phyloP scores from a whole-genome alignment of 2,797 vertebrate genomes.

The Gouania willdenowi region DNA sequence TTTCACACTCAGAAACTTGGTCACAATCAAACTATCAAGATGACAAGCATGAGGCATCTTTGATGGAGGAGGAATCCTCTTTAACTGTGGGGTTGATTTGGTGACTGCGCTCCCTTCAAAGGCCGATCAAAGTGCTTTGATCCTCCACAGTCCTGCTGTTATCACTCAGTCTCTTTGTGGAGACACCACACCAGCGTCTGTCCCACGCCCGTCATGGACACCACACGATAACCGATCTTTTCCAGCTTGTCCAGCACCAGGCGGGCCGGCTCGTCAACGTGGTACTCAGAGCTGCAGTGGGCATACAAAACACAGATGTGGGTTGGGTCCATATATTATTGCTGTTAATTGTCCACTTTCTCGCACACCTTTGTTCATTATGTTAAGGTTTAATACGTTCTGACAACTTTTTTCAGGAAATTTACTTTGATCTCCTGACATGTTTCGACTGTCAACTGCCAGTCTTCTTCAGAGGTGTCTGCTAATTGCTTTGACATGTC shows the following conservation, averaged over 20 bases:
- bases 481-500: no score
- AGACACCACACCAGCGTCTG: slow-evolving; percentile 98
- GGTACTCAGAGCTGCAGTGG: slow-evolving; percentile 90
- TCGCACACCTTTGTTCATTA: slow-evolving; percentile 66
- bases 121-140: background rate
- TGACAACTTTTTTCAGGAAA: no score
- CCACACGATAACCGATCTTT: slow-evolving; percentile 82
- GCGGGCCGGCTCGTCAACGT: slow-evolving; percentile 86
- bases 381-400: no score
- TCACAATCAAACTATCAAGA: no score
- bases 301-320: slow-evolving; percentile 52
- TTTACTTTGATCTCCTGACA: no score
- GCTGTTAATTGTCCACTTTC: slow-evolving; percentile 64
- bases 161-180: slow-evolving; percentile 76
- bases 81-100: no score
- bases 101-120: no score
- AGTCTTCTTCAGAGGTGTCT: no score
- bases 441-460: no score
- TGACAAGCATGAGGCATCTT: no score
- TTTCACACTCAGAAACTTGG: no score
- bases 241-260: slow-evolving; percentile 94
- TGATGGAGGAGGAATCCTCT: no score
- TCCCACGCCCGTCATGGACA: slow-evolving; percentile 93
- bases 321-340: slow-evolving; percentile 36
- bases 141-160: background rate